Evolutionary conservation across 2,888 invertebrate genomes (phyloP), one percentile per base, ranked within the genome.

Genomic region (Melinaea marsaeus): DNA sequence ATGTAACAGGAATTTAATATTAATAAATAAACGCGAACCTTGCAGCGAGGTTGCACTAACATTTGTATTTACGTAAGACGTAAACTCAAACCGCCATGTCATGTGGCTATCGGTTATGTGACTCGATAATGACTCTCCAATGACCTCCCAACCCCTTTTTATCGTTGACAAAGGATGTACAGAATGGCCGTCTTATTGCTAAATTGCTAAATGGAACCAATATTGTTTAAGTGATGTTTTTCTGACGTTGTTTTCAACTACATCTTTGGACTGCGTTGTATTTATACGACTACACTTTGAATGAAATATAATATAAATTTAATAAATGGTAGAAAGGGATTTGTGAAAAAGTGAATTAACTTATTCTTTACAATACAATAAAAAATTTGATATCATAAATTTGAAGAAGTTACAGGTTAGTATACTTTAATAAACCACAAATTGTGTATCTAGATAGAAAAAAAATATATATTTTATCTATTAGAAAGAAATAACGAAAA

Each of bases 71-170:
- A 67, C 59, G 63, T 68, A 63, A 62, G 34, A 56, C 61, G 65
- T 64, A 66, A 65, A 68, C 58, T 61, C 63, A 63, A 67, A 59
- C 65, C 58, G 60, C 51, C 32, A 51, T 51, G 64, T 65, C 70
- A 69, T 66, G 63, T 67, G 69, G 67, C 64, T 60, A 65, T 62
- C 64, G 57, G 63, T 70, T 67, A 70, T 66, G 67, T 70, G 67
- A 69, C 67, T 67, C 48, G 55, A 64, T 70, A 65, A 70, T 57
- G 58, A 63, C 54, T 67, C 56, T 61, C 59, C 60, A 63, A 54
- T 69, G 71, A 71, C 71, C 72, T 69, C 70, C 65, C 71, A 74
- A 74, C 73, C 74, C 74, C 71, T 69, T 71, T 59, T 72, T 72
- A 72, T 72, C 71, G 62, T 61, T 60, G 61, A 67, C 63, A 72